Percentiles rank a stretch among this genome's conserved stretches.
These are phyloP conservation scores for Sminthopsis crassicaudata DNA, from an alignment of 2,113 vertebrate species.

Conservation along the genomic window DNA sequence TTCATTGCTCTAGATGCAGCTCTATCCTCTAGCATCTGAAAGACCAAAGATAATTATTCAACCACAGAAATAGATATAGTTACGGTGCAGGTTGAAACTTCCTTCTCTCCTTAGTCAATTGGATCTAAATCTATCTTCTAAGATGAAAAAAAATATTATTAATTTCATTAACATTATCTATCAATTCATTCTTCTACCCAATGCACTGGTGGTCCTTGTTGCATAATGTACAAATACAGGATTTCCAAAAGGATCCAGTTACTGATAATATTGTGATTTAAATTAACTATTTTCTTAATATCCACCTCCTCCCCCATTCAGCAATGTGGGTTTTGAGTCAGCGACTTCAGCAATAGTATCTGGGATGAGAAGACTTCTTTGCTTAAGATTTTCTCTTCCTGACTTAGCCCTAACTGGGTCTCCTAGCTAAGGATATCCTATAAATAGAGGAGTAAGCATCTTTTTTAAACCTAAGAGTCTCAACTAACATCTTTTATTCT, in stretches of 20 bases:
- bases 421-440: neutral
- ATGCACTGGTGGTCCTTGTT: neutral
- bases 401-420: neutral
- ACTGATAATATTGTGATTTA: neutral
- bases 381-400: neutral
- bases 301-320: neutral
- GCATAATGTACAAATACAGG: neutral
- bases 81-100: neutral
- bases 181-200: neutral
- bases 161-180: neutral
- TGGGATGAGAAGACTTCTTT: neutral
- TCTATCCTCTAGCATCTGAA: neutral
- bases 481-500: neutral
- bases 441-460: neutral
- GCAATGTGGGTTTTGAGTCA: neutral
- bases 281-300: neutral
- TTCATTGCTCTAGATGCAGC: neutral
- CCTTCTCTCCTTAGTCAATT: neutral
- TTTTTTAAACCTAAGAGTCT: neutral
- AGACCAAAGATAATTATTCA: neutral
- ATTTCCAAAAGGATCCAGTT: neutral
- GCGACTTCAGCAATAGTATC: neutral
- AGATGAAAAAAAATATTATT: neutral
- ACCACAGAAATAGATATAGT: neutral
- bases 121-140: neutral